Evolutionary conservation across 2,888 invertebrate species (phyloP).

Genomic region (Pachycephus smyrnensis): DNA sequence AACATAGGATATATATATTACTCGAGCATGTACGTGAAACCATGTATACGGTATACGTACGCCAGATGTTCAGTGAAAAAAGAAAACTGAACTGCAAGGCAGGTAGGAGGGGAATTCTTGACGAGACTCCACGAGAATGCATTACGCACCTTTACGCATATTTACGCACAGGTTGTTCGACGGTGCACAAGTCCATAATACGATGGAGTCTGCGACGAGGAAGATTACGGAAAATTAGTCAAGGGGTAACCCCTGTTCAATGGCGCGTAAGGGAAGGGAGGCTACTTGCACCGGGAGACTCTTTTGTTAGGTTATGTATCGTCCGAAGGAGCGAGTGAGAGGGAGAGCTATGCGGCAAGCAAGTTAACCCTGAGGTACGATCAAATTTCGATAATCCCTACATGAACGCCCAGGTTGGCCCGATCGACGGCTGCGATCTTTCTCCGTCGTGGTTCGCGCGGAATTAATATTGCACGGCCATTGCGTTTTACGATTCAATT

Average conservation of each 20-base stretch:
- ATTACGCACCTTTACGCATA: neutral
- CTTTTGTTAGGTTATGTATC: neutral
- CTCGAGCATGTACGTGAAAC: too few relatives aligned
- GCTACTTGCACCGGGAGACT: neutral
- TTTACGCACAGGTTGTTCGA: neutral
- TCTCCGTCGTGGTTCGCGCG: neutral
- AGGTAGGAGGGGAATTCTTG: neutral
- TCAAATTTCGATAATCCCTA: neutral
- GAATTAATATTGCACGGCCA: slow-evolving; percentile 5
- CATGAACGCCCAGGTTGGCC: neutral
- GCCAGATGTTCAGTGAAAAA: neutral
- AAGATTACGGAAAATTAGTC: neutral
- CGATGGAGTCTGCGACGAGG: neutral
- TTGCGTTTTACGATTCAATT: slow-evolving; percentile 8
- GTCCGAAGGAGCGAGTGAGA: neutral
- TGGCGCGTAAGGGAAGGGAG: neutral
- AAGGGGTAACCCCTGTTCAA: neutral
- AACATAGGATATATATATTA: neutral
- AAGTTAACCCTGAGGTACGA: neutral
- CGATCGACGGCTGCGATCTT: neutral
- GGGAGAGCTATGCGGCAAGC: neutral
- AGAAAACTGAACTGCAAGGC: neutral
- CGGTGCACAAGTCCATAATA: neutral
- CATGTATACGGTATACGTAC: neutral
- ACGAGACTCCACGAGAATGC: neutral